phyloP scores from a whole-genome alignment of 2,113 vertebrate species.

The Ailurus styani region DNA sequence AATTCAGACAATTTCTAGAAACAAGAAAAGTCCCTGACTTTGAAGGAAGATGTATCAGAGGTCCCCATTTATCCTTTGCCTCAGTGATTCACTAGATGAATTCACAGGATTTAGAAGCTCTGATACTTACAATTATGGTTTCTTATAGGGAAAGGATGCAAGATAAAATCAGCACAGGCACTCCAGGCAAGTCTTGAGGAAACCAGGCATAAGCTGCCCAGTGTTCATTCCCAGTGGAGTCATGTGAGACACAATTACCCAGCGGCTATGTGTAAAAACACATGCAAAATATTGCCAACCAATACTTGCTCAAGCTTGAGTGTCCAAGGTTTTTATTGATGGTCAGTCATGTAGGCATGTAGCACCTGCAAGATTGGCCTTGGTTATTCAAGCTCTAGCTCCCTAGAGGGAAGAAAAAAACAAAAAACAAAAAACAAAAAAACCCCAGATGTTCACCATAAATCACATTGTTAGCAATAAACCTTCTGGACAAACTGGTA shows the following conservation, averaged over 20 bases:
- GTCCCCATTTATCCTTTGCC: not conserved
- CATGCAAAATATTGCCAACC: not conserved
- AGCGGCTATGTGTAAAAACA: not conserved
- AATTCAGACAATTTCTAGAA: not conserved
- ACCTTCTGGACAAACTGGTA: not conserved
- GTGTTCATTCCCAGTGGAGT: not conserved
- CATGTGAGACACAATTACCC: not conserved
- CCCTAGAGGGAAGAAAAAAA: not conserved
- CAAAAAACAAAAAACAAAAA: too few relatives aligned
- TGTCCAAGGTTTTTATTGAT: not conserved
- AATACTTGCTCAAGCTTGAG: not conserved
- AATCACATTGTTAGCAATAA: not conserved
- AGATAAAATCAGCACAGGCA: not conserved
- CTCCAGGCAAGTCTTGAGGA: not conserved
- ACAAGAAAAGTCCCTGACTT: not conserved
- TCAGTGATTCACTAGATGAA: not conserved
- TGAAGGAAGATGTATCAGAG: not conserved
- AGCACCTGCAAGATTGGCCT: not conserved
- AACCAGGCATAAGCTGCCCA: not conserved
- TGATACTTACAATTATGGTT: not conserved
- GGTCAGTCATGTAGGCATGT: not conserved
- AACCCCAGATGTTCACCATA: not conserved
- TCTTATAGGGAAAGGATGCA: not conserved
- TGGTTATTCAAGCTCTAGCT: not conserved
- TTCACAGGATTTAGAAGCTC: not conserved